Conservation (phyloP, 2,113 vertebrate species). For the Etheostoma spectabile region DNA sequence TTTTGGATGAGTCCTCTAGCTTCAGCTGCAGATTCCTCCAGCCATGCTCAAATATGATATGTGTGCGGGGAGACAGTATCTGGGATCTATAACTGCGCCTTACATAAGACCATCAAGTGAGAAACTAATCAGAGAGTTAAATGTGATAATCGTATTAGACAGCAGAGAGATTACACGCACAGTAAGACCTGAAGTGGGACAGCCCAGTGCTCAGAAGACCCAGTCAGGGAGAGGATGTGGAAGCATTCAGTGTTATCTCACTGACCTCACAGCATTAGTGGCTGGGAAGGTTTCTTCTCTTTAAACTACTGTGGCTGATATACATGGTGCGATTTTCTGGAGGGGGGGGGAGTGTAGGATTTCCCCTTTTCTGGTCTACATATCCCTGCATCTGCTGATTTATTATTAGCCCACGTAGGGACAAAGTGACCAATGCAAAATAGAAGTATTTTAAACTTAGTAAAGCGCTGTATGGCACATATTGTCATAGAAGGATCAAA, state of each 20-base stretch:
- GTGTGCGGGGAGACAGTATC: neutral
- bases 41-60: neutral
- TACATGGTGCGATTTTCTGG: too few species aligned
- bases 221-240: neutral
- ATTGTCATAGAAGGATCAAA: too few species aligned
- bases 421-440: too few species aligned
- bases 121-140: conserved; percentile 2
- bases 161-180: conserved; percentile 11
- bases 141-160: conserved; percentile 10
- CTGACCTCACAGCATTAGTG: neutral
- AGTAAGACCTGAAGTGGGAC: neutral
- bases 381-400: too few species aligned
- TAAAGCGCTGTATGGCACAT: too few species aligned
- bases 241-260: neutral
- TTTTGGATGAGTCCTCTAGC: neutral
- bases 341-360: too few species aligned
- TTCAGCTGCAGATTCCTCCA: neutral
- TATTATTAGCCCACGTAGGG: too few species aligned
- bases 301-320: neutral
- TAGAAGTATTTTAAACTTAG: too few species aligned
- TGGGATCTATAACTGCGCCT: conserved; percentile 18
- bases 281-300: neutral
- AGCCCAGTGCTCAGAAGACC: neutral
- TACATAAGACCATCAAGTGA: neutral
- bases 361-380: too few species aligned